Base-by-base conservation (phyloP, 23 tunicate genomes). In the Trididemnum miniatum region DNA sequence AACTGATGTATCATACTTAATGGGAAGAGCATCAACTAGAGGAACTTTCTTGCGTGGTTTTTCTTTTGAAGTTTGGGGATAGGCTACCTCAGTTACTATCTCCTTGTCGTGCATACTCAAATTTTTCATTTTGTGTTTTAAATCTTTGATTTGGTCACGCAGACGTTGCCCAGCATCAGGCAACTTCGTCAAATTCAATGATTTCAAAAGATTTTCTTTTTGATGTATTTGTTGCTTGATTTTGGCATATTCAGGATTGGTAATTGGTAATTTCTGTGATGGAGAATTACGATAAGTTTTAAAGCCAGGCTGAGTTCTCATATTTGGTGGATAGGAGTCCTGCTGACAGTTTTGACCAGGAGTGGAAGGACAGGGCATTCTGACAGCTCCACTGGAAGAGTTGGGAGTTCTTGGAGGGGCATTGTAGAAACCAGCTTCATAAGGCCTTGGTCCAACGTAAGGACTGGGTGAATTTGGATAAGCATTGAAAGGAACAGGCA, bases 91-190 rank as follows among this genome's bases (percentile, higher is more conserved):
- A 7, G 54, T 44, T 44, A 7, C 15, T 9, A 44, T 15, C 1
- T 15, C 24, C 5, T 38, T 39, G 1, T 73, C 59, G 38, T 38
- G 2, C 71, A 65, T 44, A 20, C 32, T 65, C 69, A 84, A 40
- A 30, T 20, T 40, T 57, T 78, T 60, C 3, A 89, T 40, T 29
- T 84, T 79, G 31, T 29, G 31, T 72, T 89, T 34, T 1, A 89
- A 59, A 1, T 79, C 72, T 20, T 54, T 59, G 31, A 92, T 92
- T 79, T 92, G 88, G 22, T 87, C 89, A 35, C 72, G 72, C 18
- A 93, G 29, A 28, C 93, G 66, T 62, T 74, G 44, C 18, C 93
- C 93, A 31, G 89, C 86, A 73, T 93, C 98, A 25, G 98, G 98
- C 54, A 93, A 63, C 34, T 84, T 93, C n/a, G 33, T 0, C 0